A percentile compares a stretch with the other conserved stretches of the same genome.
Evolutionary conservation across 2,888 invertebrate genomes (phyloP).

Genomic region (Tinea pellionella): DNA sequence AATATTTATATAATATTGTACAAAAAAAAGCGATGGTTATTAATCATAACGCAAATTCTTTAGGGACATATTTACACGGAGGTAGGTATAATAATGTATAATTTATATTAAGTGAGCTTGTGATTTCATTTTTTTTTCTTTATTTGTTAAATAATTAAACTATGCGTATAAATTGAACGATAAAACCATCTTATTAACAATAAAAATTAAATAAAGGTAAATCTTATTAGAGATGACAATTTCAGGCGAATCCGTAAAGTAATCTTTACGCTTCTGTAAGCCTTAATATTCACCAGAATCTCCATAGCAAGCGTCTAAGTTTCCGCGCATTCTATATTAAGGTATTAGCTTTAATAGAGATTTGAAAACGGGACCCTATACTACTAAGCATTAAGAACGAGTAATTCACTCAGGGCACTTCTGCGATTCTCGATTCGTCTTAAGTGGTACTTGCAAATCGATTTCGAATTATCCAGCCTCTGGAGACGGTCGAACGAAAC

Average conservation of each 20-base stretch:
- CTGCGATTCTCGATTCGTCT: neutral
- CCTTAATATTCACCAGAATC: neutral
- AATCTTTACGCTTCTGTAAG: neutral
- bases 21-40: no score
- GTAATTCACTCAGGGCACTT: neutral
- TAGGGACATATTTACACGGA: neutral
- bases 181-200: no score
- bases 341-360: neutral
- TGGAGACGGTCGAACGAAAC: slow-evolving; percentile 9
- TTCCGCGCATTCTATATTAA: neutral
- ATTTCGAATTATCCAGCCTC: slow-evolving; percentile 3
- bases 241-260: neutral
- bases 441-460: neutral
- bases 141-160: no score
- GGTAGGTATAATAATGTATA: neutral
- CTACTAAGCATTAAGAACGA: neutral
- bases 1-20: no score
- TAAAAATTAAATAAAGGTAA: no score
- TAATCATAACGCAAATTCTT: no score
- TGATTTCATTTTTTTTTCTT: no score
- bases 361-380: neutral
- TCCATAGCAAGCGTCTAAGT: neutral
- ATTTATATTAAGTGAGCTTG: no score
- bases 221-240: neutral
- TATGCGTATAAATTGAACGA: no score